Percentiles rank a stretch among this genome's conserved stretches.
Conservation (phyloP, 2,888 invertebrate genomes). For the Coremacera marginata region DNA sequence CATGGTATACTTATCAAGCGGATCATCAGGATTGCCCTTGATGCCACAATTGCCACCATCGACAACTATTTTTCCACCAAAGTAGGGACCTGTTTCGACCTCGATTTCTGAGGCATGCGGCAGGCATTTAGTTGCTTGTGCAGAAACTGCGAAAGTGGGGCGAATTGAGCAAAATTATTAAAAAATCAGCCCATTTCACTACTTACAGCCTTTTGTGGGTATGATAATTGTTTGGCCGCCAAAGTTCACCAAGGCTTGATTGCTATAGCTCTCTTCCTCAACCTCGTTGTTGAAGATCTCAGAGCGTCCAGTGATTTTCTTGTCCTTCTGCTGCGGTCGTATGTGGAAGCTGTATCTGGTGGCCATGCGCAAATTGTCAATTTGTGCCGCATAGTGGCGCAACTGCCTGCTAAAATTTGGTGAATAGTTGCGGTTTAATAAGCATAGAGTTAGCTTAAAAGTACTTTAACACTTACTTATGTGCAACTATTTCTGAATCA, state of each 20-base stretch:
- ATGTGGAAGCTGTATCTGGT: conserved; percentile 86
- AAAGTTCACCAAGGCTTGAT: conserved; percentile 68
- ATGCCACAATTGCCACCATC: conserved; percentile 81
- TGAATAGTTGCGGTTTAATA: neutral
- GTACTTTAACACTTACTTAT: conserved; percentile 22
- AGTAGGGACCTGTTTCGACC: conserved; percentile 85
- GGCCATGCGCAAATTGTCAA: conserved; percentile 82
- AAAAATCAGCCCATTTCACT: neutral
- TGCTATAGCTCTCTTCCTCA: conserved; percentile 63
- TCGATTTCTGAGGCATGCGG: conserved; percentile 86
- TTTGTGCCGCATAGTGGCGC: conserved; percentile 73
- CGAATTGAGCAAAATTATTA: neutral
- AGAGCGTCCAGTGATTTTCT: conserved; percentile 65
- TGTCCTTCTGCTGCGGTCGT: conserved; percentile 72
- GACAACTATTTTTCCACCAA: conserved; percentile 82
- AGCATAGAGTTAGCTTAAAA: neutral
- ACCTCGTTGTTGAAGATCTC: conserved; percentile 69
- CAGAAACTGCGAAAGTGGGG: conserved; percentile 76
- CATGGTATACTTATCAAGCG: conserved; percentile 80
- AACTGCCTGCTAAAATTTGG: conserved; percentile 54
- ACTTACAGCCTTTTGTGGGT: conserved; percentile 87
- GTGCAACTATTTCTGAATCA: conserved; percentile 42
- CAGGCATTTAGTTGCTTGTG: conserved; percentile 82
- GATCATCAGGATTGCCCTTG: conserved; percentile 80
- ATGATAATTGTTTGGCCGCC: conserved; percentile 79